Conservation (phyloP, 1,140 invertebrate genomes). For the Eumaeus atala region DNA sequence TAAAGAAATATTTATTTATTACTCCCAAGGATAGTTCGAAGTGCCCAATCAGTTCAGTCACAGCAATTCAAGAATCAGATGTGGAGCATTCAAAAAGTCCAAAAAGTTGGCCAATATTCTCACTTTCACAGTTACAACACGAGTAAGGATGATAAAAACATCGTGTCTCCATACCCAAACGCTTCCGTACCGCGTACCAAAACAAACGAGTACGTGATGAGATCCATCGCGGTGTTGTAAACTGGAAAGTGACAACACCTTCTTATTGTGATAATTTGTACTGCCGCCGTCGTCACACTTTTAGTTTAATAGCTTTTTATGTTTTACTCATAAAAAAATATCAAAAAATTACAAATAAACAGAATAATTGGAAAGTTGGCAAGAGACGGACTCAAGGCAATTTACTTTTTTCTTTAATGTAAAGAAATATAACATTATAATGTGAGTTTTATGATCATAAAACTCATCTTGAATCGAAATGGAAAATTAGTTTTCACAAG, state of each 20-base stretch:
- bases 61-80: no score
- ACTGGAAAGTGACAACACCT: not conserved
- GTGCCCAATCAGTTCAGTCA: no score
- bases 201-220: not conserved
- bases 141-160: not conserved
- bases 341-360: constrained; percentile 8
- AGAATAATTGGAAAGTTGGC: constrained; percentile 1
- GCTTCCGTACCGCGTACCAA: not conserved
- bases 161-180: not conserved
- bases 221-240: constrained; percentile 2
- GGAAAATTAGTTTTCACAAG: no score
- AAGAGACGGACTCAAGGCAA: not conserved
- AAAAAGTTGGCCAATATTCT: not conserved
- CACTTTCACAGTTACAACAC: constrained; percentile 7
- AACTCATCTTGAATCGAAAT: no score
- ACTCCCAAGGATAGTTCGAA: no score
- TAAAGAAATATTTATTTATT: no score
- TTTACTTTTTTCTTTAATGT: constrained; percentile 5
- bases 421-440: not conserved
- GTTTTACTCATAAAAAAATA: constrained; percentile 1
- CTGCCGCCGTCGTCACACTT: not conserved
- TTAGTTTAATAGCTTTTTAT: not conserved
- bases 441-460: no score
- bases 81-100: not conserved
- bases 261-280: constrained; percentile 1